Base-by-base conservation (phyloP, 2,113 vertebrate species). In the Nesogale talazaci region DNA sequence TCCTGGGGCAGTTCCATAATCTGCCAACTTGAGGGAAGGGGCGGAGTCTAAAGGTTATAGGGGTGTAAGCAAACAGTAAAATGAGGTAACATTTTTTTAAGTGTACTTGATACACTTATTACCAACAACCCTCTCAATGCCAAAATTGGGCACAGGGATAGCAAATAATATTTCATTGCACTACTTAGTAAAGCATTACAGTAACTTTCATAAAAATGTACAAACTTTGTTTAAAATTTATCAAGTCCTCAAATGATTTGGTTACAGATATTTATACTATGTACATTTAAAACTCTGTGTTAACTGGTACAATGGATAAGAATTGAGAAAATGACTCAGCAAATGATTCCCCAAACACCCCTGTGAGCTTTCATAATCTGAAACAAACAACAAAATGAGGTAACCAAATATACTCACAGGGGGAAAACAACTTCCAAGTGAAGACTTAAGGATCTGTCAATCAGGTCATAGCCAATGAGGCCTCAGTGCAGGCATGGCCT, bases 181-280 rank as follows among this genome's bases (percentile, higher is more conserved):
- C 99, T 99, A 99, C 98, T 98, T 99, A 98, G 98, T 99, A 99
- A 99, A 99, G 99, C 99, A 98, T 99, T 98, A 99, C 99, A 99
- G 98, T 99, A 99, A 99, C 98, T 99, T 98, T 99, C 99, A 99
- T 99, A 99, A 99, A 99, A 99, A 99, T 98, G 98, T 99, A 99
- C 99, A 99, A 99, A 99, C 98, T 99, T 98, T 99, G 98, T 99
- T 99, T 99, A 99, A 99, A 99, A 99, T 98, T 98, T 99, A 99
- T 98, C 98, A 99, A 99, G 98, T 98, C 98, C 99, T 99, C 99
- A 99, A 99, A 99, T 98, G 97, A 99, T 99, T 99, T 99, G 99
- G 99, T 99, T 99, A 99, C 99, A 99, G 98, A 98, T 99, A 98
- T 98, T 98, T 98, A 99, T 99, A 98, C 99, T 99, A 99, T 92